Evolutionary conservation across 2,888 invertebrate genomes (phyloP), one percentile per base, ranked within the genome.

Genomic region (Chrysotoxum bicinctum): DNA sequence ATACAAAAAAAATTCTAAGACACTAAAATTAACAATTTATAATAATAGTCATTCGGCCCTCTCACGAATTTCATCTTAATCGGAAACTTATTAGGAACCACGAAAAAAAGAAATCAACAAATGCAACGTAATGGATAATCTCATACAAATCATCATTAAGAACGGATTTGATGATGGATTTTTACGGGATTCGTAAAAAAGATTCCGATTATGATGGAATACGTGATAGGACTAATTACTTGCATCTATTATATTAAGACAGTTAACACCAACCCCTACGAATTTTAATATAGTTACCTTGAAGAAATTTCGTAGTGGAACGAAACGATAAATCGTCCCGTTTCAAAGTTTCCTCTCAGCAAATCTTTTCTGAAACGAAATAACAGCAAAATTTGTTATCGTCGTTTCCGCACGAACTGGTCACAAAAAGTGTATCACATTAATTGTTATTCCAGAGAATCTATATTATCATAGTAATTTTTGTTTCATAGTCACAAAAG

Each of bases 281-380:
- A 60, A 35, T 50, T 58, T 60, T 30, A 30, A 19, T 66, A 81
- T 85, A 82, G 52, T 86, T 86, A 86, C 86, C 86, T 86, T 86
- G 77, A 78, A 86, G 86, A 74, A 86, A 81, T 86, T 86, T 86
- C 70, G 82, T 78, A 82, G 86, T 74, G 78, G 86, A 86, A 86
- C 86, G 86, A 68, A 82, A 86, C 86, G 86, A 86, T 77, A 75
- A 82, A 86, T 86, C 86, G 82, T 82, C 82, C 76, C 86, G 86
- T 86, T 86, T 81, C 66, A 77, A 82, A 82, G 86, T 60, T 86
- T 86, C 86, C 86, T 86, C 86, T 86, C 86, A 86, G 86, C 86
- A 86, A 86, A 86, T 86, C 81, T 86, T 82, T 86, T 86, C 86
- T 86, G 86, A 82, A 86, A 86, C 86, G 82, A 86, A 86, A 86